Percentiles rank a stretch among this genome's conserved stretches.
Evolutionary conservation across 30 jellyfish, hydroid and myxozoan genomes (phyloP).

Genomic region (Nemopilema nomurai): DNA sequence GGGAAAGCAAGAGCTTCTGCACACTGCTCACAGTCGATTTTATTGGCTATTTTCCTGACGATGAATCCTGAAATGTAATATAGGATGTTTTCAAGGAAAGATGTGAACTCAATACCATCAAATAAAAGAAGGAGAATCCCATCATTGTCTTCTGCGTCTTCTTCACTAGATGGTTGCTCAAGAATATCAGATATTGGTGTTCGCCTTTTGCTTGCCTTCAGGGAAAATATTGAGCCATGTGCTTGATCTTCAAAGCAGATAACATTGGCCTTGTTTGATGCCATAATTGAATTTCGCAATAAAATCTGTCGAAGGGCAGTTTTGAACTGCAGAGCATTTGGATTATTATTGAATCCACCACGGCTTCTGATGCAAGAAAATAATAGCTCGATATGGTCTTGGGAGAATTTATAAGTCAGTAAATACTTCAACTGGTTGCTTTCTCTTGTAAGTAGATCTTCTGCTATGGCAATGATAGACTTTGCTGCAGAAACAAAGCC

Average conservation of each 20-base stretch:
- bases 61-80: constrained; percentile 26
- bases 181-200: constrained; percentile 15
- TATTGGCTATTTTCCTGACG: constrained; percentile 8
- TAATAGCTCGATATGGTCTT: constrained; percentile 35
- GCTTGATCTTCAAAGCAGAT: not conserved
- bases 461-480: constrained; percentile 5
- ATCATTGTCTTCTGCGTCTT: not conserved
- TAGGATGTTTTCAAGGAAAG: constrained; percentile 3
- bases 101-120: not conserved
- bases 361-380: constrained; percentile 32
- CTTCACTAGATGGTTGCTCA: not conserved
- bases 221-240: constrained; percentile 25
- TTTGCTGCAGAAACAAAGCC: constrained; percentile 15
- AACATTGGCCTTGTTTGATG: constrained; percentile 1
- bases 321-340: constrained; percentile 15
- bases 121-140: not conserved
- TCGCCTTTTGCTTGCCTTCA: constrained; percentile 25
- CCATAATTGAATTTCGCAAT: constrained; percentile 13
- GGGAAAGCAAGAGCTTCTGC: constrained; percentile 11
- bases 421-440: constrained; percentile 17
- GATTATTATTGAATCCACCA: constrained; percentile 24
- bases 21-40: constrained; percentile 23
- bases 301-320: constrained; percentile 15
- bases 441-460: constrained; percentile 1
- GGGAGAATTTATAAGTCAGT: constrained; percentile 39